Conservation (phyloP, 2,888 invertebrate genomes). For the Eristalis intricaria region DNA sequence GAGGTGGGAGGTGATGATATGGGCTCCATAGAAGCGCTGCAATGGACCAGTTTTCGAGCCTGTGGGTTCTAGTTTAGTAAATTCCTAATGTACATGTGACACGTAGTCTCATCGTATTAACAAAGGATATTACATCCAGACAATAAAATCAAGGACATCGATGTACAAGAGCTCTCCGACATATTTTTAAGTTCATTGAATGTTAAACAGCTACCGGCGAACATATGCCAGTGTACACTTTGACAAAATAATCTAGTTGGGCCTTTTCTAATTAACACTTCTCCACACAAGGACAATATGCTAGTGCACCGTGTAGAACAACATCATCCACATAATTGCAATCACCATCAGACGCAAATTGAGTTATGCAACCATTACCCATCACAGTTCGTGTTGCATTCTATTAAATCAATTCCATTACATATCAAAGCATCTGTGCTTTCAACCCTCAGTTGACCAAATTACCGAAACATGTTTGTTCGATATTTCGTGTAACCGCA, state of each 20-base stretch:
- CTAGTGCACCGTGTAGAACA: neutral
- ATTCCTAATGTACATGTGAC: too few relatives aligned
- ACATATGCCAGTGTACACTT: too few relatives aligned
- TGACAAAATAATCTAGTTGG: neutral
- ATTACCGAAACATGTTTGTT: conserved; percentile 46
- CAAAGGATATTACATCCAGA: too few relatives aligned
- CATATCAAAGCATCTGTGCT: conserved; percentile 42
- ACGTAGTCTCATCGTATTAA: too few relatives aligned
- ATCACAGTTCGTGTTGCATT: conserved; percentile 39
- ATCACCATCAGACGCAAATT: conserved; percentile 17
- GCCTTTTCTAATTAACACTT: neutral
- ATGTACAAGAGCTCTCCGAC: too few relatives aligned
- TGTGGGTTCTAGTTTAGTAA: too few relatives aligned
- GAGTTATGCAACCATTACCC: conserved; percentile 24
- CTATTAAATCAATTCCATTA: conserved; percentile 50
- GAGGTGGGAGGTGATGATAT: too few relatives aligned
- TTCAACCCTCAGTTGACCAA: conserved; percentile 37
- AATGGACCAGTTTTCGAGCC: too few relatives aligned
- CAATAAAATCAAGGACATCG: too few relatives aligned
- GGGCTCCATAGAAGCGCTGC: too few relatives aligned
- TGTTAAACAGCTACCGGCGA: too few relatives aligned
- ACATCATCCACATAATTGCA: conserved; percentile 17
- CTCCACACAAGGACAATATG: neutral
- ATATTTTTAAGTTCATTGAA: too few relatives aligned
- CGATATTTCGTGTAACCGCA: conserved; percentile 50